Base-by-base conservation (phyloP, 2,888 invertebrate genomes). In the Rosalia funebris region DNA sequence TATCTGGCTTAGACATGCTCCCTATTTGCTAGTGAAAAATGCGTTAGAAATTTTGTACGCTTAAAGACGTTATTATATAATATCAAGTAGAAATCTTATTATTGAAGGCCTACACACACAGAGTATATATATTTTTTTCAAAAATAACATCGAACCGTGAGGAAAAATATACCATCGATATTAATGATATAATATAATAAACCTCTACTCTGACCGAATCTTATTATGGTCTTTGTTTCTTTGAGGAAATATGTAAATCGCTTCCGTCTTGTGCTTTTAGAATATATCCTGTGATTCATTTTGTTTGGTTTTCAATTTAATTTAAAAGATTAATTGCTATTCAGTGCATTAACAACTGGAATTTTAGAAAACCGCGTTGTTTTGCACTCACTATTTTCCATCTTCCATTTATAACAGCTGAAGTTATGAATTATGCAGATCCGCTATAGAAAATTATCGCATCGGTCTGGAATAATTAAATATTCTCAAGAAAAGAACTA, bases 1-100 rank as follows among this genome's bases (percentile, higher is more conserved):
- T 56, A 56, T 56, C 56, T 56, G 56, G 56, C 32, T 48, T 41
- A 57, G 57, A 50, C 57, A 50, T 57, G 41, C 50, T 46, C 41
- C 42, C 39, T 56, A 56, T 56, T 56, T 56, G 46, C 45, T 46
- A n/a, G 37, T 55, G 56, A 47, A 56, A 56, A 45, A 56, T 56
- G 45, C 46, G 56, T 47, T 34, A 41, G 56, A 50, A 47, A 50
- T 50, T 50, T 50, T 12, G 50, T 37, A 50, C 20, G 37, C 37
- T 36, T 50, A 50, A 50, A 50, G 50, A 37, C 20, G 50, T 50
- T 50, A 50, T 47, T 47, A 34, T 47, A 47, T 34, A 50, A 50
- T 39, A 50, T 50, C 50, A 39, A 50, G 50, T 50, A 12, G 50
- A 50, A 37, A 39, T 50, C 37, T 37, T 50, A 50, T 39, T 50